Evolutionary conservation across 2,113 vertebrate species (phyloP).

Genomic region (Cavia porcellus): DNA sequence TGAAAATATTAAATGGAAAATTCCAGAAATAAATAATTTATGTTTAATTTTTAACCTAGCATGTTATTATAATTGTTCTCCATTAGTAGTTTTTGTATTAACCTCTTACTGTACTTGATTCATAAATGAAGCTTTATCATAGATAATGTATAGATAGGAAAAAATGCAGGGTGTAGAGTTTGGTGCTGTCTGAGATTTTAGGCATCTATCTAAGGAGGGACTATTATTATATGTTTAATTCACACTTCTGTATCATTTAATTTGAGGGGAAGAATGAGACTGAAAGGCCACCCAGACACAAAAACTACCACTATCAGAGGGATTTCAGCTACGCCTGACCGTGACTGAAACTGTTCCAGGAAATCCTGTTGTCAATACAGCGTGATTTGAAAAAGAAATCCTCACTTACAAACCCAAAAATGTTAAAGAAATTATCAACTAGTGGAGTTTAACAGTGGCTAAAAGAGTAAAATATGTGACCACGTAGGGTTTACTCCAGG

Average conservation of each 20-base stretch:
- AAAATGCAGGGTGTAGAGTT: not conserved
- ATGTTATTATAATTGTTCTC: not conserved
- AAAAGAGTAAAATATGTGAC: slow-evolving; percentile 49
- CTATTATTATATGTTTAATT: not conserved
- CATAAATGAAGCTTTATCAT: not conserved
- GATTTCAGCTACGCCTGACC: not conserved
- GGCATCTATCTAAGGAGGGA: not conserved
- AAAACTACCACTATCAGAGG: not conserved
- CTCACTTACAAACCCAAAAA: slow-evolving; percentile 23
- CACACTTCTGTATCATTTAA: slow-evolving; percentile 11
- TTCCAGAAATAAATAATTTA: not conserved
- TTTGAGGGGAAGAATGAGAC: not conserved
- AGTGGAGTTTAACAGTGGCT: not conserved
- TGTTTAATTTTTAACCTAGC: not conserved
- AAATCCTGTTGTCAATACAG: not conserved
- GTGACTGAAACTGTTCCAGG: not conserved
- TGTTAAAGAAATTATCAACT: slow-evolving; percentile 24
- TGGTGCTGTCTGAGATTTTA: not conserved
- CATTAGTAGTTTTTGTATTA: not conserved
- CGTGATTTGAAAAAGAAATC: slow-evolving; percentile 20
- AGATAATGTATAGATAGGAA: not conserved
- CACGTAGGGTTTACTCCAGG: not conserved
- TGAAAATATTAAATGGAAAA: not conserved
- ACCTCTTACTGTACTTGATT: not conserved
- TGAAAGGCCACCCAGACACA: not conserved